These are phyloP conservation scores for Polyergus mexicanus DNA, from an alignment of 1,140 invertebrate genomes.

Conservation along the genomic window DNA sequence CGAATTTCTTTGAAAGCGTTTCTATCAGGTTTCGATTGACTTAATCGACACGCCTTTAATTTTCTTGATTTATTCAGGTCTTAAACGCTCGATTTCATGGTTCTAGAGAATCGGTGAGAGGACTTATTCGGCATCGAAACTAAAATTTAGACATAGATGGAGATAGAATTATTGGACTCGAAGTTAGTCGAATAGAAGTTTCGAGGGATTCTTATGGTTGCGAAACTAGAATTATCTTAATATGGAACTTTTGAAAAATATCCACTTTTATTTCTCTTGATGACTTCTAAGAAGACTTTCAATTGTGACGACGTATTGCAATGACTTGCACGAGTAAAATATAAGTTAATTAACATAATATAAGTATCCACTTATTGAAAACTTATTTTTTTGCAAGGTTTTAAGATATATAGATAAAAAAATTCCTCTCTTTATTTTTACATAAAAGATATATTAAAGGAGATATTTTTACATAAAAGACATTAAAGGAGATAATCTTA, in stretches of 20 bases:
- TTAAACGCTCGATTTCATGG: conserved; percentile 42
- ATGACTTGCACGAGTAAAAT: neutral
- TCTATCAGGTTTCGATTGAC: conserved; percentile 14
- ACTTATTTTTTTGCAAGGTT: neutral
- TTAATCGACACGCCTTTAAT: conserved; percentile 60
- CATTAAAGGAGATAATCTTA: neutral
- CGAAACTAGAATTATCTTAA: neutral
- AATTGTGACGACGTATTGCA: neutral
- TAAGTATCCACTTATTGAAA: neutral
- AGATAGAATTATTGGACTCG: conserved; percentile 26
- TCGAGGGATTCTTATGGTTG: neutral
- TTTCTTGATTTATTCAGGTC: conserved; percentile 53
- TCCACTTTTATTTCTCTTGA: neutral
- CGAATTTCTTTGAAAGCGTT: conserved; percentile 14
- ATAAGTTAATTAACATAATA: neutral
- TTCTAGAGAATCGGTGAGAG: conserved; percentile 32
- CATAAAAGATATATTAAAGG: neutral
- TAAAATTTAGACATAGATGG: conserved; percentile 25
- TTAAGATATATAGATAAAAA: neutral
- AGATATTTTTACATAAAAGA: neutral
- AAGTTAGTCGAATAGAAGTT: conserved; percentile 31
- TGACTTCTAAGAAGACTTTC: neutral
- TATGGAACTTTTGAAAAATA: neutral
- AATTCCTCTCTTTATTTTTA: neutral
- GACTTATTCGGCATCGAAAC: conserved; percentile 48